Base-by-base conservation (phyloP, 1,140 invertebrate species). In the Oncopeltus fasciatus region DNA sequence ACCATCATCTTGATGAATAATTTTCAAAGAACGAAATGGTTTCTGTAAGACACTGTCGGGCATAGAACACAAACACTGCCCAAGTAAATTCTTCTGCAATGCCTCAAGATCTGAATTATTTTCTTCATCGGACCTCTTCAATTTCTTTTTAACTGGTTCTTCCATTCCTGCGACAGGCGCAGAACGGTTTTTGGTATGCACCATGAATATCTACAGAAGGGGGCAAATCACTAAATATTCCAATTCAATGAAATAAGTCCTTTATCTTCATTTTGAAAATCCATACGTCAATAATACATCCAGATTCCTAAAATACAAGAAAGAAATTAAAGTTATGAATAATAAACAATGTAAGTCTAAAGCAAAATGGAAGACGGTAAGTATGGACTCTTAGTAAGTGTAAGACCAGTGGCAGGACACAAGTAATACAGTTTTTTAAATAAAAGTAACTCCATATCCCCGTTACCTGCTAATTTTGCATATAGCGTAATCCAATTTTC, bases 11-110 rank as follows among this genome's bases (percentile, higher is more conserved):
- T 65, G 62, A 38, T 33, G 47, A 28, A 64, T 43, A 21, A 65
- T 44, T 59, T 64, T 67, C 53, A 81, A 77, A 60, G 77, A 80
- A 63, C 82, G 81, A 68, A 88, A 88, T 0, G 85, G 80, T 69
- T 83, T 83, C 5, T 80, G 72, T 21, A 89, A 70, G 62, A 79
- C 77, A 64, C 78, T 79, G 67, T 88, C 85, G 14, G 85, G 79
- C 43, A 87, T 77, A n/a, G 81, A 80, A 74, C 87, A 90, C 57
- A 90, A 75, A 71, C 87, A 90, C 69, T 88, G 85, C 47, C 79
- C 79, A 51, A 85, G 78, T 38, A 87, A 73, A 47, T 78, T 81
- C 20, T 71, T 81, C 74, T 78, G 86, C 74, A 75, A 81, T 72
- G 68, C 71, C 65, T 75, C 75, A 64, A 75, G 75, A 47, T 74